Evolutionary conservation across 1,140 invertebrate species (phyloP).

Genomic region (Meteorus sp.): DNA sequence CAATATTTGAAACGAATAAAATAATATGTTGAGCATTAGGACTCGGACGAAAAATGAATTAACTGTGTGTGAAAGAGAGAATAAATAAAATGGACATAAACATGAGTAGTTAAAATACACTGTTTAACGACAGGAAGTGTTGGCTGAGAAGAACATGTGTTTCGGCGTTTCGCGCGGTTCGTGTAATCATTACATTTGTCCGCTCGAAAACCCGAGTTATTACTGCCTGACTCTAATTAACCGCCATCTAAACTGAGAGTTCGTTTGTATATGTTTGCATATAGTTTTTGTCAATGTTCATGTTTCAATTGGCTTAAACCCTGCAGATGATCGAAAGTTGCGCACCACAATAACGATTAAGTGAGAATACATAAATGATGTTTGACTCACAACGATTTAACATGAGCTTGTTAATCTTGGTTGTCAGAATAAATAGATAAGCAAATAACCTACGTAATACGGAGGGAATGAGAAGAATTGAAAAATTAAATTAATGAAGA

Average conservation of each 20-base stretch:
- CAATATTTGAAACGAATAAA: neutral
- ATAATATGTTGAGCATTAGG: neutral
- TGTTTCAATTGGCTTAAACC: neutral
- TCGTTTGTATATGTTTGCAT: neutral
- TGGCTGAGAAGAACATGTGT: slow-evolving; percentile 50
- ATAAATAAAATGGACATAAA: slow-evolving; percentile 30
- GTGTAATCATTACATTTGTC: slow-evolving; percentile 40
- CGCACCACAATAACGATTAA: too few relatives aligned
- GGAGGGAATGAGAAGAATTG: neutral
- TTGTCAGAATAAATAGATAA: too few relatives aligned
- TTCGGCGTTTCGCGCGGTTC: slow-evolving; percentile 44
- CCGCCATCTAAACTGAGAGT: neutral
- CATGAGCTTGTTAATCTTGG: too few relatives aligned
- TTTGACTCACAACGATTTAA: too few relatives aligned
- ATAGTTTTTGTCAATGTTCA: neutral
- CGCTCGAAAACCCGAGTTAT: slow-evolving; percentile 44
- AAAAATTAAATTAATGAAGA: neutral
- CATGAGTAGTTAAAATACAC: slow-evolving; percentile 44
- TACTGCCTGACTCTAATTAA: slow-evolving; percentile 20
- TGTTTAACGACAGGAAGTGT: slow-evolving; percentile 57
- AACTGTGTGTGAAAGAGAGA: neutral
- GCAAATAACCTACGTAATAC: too few relatives aligned
- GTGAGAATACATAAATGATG: too few relatives aligned
- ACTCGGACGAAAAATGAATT: neutral
- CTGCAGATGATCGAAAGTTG: too few relatives aligned